Percentiles rank a stretch among this genome's conserved stretches.
Conservation (phyloP, 2,888 invertebrate species). For the Tipula helvola region DNA sequence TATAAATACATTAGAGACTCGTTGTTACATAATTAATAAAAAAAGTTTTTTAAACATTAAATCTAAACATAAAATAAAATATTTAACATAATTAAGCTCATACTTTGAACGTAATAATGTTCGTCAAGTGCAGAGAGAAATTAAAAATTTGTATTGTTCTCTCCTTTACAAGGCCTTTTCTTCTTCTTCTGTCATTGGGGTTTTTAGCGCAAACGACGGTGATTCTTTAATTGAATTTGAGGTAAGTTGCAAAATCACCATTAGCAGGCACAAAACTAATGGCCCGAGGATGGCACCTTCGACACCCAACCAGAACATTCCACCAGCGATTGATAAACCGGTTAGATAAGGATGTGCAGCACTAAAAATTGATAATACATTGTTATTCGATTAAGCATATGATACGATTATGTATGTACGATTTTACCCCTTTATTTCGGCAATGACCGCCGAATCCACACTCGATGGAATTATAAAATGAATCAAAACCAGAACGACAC, state of each 20-base stretch:
- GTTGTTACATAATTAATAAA: not conserved
- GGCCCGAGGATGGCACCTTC: constrained; percentile 97
- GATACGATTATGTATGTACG: not conserved
- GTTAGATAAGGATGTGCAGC: constrained; percentile 95
- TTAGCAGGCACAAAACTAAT: constrained; percentile 81
- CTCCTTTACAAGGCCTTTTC: not conserved
- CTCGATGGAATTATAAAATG: constrained; percentile 79
- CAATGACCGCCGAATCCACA: constrained; percentile 91
- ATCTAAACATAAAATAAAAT: not conserved
- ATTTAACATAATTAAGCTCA: not conserved
- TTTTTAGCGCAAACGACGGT: constrained; percentile 25
- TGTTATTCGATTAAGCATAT: not conserved
- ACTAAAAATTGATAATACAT: constrained; percentile 36
- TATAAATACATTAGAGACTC: not conserved
- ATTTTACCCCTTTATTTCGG: constrained; percentile 85
- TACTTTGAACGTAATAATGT: not conserved
- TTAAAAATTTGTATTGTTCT: not conserved
- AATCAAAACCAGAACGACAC: constrained; percentile 64
- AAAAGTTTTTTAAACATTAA: not conserved
- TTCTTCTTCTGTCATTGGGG: not conserved
- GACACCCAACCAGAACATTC: constrained; percentile 92
- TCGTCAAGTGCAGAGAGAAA: not conserved
- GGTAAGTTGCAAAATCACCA: constrained; percentile 81
- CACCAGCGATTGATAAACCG: constrained; percentile 93
- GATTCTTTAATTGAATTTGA: constrained; percentile 55